Evolutionary conservation across 2,113 vertebrate species (phyloP), one percentile per base, ranked within the genome.

Genomic region (Chaetodon trifascialis): DNA sequence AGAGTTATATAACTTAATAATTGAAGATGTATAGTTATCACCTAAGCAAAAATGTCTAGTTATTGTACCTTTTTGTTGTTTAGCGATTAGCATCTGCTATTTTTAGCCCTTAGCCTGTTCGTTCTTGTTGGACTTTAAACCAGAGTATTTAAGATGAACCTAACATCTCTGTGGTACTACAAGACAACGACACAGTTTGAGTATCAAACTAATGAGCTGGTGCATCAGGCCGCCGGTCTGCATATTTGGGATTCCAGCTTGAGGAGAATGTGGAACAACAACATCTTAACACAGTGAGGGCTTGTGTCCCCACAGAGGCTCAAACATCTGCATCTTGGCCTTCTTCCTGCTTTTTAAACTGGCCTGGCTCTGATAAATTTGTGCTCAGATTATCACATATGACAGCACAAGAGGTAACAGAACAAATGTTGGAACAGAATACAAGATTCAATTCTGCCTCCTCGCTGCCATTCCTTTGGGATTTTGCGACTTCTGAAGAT

Each of bases 401-500:
- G 38, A 65, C 14, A 15, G 14, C n/a, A 47, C 64, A 54, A 38
- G 4, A 6, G 12, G 19, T 5, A 52, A 30, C 47, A 42, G 15
- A 40, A 30, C 34, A 64, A 51, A 73, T 51, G 40, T 58, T 47
- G 38, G 68, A 58, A 59, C 21, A 21, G 54, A 67, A 66, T 34
- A 34, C 6, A 44, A 34, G 38, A 68, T 49, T 59, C 0, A 8
- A 46, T 34, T 14, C 62, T 34, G 47, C 23, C 47, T 30, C 59
- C 47, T n/a, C 9, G 23, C 52, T 58, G 63, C 7, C 25, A 3
- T 78, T 51, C 34, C 21, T 60, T 23, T 9, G 4, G 30, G 58
- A 36, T 46, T 38, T 7, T 34, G 25, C 44, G 7, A 2, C 68
- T 72, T 30, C 25, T 60, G 62, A 65, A 56, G 42, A 56, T 4